Percentiles rank a stretch among this genome's conserved stretches.
These are phyloP conservation scores for Meandrina meandrites DNA, from an alignment of 92 coral and sea anemone species.

Conservation along the genomic window DNA sequence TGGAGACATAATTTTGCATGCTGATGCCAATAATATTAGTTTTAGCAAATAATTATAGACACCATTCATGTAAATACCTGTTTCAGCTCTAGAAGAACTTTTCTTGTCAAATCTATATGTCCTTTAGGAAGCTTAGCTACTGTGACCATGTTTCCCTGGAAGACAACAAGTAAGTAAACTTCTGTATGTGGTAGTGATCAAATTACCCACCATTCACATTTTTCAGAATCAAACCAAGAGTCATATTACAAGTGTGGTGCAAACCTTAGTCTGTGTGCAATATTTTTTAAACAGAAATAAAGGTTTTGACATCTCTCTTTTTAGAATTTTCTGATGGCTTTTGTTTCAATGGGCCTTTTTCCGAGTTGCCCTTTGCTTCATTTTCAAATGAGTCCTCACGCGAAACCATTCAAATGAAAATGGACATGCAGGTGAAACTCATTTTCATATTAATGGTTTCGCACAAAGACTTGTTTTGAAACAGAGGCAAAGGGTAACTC, in stretches of 20 bases:
- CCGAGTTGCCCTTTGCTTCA: too few species aligned
- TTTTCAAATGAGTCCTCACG: too few species aligned
- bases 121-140: constrained; percentile 87
- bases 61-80: constrained; percentile 65
- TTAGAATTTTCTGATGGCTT: too few species aligned
- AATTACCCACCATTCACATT: not conserved
- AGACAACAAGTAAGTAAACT: not conserved
- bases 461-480: too few species aligned
- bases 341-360: too few species aligned
- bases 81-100: constrained; percentile 86
- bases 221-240: not conserved
- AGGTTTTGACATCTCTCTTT: too few species aligned
- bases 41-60: not conserved
- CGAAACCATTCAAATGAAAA: too few species aligned
- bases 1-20: not conserved
- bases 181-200: not conserved
- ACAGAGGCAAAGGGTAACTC: too few species aligned
- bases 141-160: constrained; percentile 91
- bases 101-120: constrained; percentile 85
- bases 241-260: not conserved
- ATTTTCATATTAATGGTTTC: too few species aligned
- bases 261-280: not conserved
- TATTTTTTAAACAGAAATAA: too few species aligned
- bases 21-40: too few species aligned
- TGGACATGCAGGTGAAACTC: too few species aligned